A percentile compares a stretch with the other conserved stretches of the same genome.
Evolutionary conservation across 2,888 invertebrate species (phyloP).

Genomic region (Pollenia labialis): DNA sequence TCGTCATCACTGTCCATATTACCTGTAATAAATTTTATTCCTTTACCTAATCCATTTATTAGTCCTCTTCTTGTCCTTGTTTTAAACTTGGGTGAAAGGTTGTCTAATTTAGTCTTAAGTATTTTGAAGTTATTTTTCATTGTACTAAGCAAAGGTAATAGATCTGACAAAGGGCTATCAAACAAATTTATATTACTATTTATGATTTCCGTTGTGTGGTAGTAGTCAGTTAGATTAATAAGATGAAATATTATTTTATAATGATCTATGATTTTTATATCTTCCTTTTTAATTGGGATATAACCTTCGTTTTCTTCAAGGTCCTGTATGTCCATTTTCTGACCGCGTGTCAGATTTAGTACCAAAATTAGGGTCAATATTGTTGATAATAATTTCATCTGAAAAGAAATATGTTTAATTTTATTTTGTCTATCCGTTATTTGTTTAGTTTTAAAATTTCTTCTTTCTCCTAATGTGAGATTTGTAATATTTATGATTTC

Average conservation of each 20-base stretch:
- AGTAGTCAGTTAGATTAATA: conserved; percentile 26
- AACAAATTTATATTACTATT: conserved; percentile 25
- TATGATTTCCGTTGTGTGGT: conserved; percentile 21
- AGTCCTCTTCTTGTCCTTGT: conserved; percentile 20
- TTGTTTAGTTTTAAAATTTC: conserved; percentile 19
- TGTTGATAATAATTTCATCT: conserved; percentile 27
- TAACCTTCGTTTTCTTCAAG: conserved; percentile 33
- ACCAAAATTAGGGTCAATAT: conserved; percentile 10
- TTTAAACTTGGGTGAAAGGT: conserved; percentile 34
- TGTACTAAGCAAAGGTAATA: neutral
- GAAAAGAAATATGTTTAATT: conserved; percentile 12
- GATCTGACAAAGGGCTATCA: conserved; percentile 6
- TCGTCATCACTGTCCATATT: conserved; percentile 52
- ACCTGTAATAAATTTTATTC: conserved; percentile 47
- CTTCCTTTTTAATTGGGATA: conserved; percentile 31
- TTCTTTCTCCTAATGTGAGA: conserved; percentile 33
- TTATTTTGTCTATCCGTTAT: conserved; percentile 20
- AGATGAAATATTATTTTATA: conserved; percentile 25
- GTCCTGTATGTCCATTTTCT: conserved; percentile 42
- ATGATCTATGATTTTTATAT: conserved; percentile 36
- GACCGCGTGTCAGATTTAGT: neutral
- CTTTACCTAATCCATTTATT: conserved; percentile 35
- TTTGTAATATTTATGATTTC: conserved; percentile 32
- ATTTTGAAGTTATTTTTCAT: conserved; percentile 25
- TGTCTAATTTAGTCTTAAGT: conserved; percentile 10